phyloP scores from a whole-genome alignment of 2,797 vertebrate genomes.

The Onychomys torridus region DNA sequence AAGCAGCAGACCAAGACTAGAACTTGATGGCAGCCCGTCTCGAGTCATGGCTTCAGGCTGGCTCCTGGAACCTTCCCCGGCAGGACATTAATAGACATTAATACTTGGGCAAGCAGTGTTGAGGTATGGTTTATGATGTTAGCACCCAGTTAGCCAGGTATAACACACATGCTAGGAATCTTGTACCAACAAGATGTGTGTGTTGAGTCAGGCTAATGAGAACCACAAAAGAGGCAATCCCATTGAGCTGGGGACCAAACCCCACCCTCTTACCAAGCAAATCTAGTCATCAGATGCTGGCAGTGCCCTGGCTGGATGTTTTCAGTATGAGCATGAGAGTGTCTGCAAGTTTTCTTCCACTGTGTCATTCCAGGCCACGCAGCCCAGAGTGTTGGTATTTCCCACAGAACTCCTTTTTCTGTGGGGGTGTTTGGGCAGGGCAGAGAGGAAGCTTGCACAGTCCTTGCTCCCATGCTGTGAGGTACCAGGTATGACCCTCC shows the following conservation, averaged over 20 bases:
- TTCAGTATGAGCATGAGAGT: background rate
- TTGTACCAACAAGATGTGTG: slow-evolving; percentile 64
- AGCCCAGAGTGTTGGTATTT: background rate
- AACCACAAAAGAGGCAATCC: slow-evolving; percentile 18
- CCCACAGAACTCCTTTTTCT: slow-evolving; percentile 25
- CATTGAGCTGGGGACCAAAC: background rate
- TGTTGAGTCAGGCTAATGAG: slow-evolving; percentile 71
- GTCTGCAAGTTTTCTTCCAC: slow-evolving; percentile 5
- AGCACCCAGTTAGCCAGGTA: slow-evolving; percentile 78
- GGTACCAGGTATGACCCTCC: background rate
- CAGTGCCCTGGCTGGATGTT: background rate
- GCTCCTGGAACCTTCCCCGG: slow-evolving; percentile 72
- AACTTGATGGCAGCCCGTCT: slow-evolving; percentile 50
- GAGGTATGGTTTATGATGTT: slow-evolving; percentile 78
- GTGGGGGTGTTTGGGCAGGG: background rate
- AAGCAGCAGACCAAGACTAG: background rate
- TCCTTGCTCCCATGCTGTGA: background rate
- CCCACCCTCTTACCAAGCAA: background rate
- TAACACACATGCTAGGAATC: slow-evolving; percentile 76
- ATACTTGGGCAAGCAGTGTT: slow-evolving; percentile 82
- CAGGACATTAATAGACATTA: slow-evolving; percentile 84
- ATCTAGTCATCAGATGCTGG: background rate
- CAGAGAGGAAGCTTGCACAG: background rate
- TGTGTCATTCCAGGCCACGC: background rate
- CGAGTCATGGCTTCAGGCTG: slow-evolving; percentile 16